phyloP scores from a whole-genome alignment of 1,140 invertebrate species.

The Coptotermes formosanus region DNA sequence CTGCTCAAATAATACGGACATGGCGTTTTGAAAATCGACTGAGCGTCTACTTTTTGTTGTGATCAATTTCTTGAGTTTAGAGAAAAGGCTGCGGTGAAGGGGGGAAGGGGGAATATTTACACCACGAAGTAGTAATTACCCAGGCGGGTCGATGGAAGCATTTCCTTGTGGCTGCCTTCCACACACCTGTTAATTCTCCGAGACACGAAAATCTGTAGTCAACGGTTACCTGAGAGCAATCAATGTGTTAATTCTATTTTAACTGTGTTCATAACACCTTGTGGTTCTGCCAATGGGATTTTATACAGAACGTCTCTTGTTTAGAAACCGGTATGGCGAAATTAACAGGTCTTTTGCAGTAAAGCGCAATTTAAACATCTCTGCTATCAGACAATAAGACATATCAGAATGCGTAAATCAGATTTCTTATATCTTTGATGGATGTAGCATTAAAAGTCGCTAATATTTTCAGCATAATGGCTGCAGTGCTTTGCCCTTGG shows the following conservation, averaged over 20 bases:
- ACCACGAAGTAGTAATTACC: background rate
- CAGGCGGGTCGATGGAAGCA: background rate
- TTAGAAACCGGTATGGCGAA: too few relatives aligned
- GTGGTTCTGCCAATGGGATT: background rate
- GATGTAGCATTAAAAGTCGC: too few relatives aligned
- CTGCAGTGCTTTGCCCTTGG: too few relatives aligned
- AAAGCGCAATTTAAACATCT: too few relatives aligned
- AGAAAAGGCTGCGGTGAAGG: background rate
- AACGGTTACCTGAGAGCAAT: background rate
- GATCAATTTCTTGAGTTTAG: background rate
- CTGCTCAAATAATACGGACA: too few relatives aligned
- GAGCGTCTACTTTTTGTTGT: background rate
- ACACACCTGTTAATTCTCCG: conserved; percentile 7
- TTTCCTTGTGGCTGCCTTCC: background rate
- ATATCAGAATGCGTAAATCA: too few relatives aligned
- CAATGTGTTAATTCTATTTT: conserved; percentile 14
- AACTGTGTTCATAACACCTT: background rate
- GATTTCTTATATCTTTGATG: too few relatives aligned
- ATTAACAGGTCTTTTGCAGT: too few relatives aligned
- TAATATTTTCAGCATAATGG: too few relatives aligned
- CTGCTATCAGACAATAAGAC: too few relatives aligned
- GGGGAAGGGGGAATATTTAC: background rate
- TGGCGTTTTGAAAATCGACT: background rate
- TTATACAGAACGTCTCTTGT: too few relatives aligned
- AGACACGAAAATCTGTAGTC: background rate